These are phyloP conservation scores for Dinomys branickii DNA, from an alignment of 2,113 vertebrate species.

Conservation along the genomic window DNA sequence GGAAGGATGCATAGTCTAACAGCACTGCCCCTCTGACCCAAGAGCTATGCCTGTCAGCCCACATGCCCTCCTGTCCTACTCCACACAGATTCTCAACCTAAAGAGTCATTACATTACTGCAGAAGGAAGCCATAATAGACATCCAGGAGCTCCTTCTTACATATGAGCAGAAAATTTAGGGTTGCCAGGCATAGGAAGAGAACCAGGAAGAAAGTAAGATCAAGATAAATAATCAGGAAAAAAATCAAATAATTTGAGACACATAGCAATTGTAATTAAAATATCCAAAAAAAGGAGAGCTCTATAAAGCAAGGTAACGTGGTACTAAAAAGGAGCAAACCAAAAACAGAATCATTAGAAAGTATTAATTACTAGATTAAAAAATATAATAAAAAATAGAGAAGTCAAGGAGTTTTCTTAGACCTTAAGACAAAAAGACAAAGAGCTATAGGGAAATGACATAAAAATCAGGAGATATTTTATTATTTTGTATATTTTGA, in stretches of 20 bases:
- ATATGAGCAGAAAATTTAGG: neutral
- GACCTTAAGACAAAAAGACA: neutral
- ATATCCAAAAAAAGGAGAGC: neutral
- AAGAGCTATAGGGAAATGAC: neutral
- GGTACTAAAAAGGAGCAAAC: conserved; percentile 10
- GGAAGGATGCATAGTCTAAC: neutral
- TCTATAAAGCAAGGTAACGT: neutral
- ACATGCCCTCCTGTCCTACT: neutral
- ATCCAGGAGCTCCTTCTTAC: neutral
- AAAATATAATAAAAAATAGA: neutral
- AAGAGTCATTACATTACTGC: neutral
- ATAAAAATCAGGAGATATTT: neutral
- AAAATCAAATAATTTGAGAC: conserved; percentile 40
- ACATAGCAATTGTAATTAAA: conserved; percentile 25
- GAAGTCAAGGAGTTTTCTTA: neutral
- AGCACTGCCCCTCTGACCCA: neutral
- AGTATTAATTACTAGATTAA: neutral
- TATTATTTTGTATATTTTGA: conserved; percentile 1
- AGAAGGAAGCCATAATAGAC: neutral
- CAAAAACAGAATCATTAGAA: conserved; percentile 26
- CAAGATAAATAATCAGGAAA: conserved; percentile 6
- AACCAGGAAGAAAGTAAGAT: conserved; percentile 16
- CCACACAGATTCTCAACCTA: neutral
- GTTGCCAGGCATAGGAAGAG: neutral
- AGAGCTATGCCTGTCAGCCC: neutral